These are phyloP conservation scores for Brachionus koreanus DNA, from an alignment of 1,140 invertebrate species.

Conservation along the genomic window DNA sequence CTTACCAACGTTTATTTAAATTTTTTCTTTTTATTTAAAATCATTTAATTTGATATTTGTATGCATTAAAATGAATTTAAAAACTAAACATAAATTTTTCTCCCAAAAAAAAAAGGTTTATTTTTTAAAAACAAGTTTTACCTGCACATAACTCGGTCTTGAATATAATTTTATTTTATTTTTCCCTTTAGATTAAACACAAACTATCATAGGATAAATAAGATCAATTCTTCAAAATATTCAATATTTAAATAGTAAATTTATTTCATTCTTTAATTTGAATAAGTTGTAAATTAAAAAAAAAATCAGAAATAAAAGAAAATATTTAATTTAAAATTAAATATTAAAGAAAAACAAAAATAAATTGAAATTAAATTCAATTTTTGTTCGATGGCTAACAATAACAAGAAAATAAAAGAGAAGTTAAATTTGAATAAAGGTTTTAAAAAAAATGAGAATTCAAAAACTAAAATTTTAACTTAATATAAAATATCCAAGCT, in stretches of 20 bases:
- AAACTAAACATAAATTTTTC: neutral
- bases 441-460: neutral
- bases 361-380: neutral
- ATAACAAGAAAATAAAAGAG: too few relatives aligned
- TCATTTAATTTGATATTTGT: neutral
- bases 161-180: too few relatives aligned
- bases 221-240: too few relatives aligned
- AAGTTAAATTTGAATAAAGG: too few relatives aligned
- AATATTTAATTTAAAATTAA: too few relatives aligned
- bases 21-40: neutral
- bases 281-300: neutral
- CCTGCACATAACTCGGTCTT: too few relatives aligned
- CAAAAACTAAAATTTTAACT: neutral
- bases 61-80: neutral
- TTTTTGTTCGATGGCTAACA: too few relatives aligned
- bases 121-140: too few relatives aligned
- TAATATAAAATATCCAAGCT: conserved; percentile 35
- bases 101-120: too few relatives aligned
- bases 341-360: neutral
- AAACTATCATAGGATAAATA: too few relatives aligned
- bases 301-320: neutral
- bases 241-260: too few relatives aligned
- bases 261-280: neutral
- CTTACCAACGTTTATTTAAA: neutral
- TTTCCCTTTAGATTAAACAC: too few relatives aligned